Evolutionary conservation across 2,113 vertebrate genomes (phyloP), one percentile per base, ranked within the genome.

Genomic region (Caranx ignobilis): DNA sequence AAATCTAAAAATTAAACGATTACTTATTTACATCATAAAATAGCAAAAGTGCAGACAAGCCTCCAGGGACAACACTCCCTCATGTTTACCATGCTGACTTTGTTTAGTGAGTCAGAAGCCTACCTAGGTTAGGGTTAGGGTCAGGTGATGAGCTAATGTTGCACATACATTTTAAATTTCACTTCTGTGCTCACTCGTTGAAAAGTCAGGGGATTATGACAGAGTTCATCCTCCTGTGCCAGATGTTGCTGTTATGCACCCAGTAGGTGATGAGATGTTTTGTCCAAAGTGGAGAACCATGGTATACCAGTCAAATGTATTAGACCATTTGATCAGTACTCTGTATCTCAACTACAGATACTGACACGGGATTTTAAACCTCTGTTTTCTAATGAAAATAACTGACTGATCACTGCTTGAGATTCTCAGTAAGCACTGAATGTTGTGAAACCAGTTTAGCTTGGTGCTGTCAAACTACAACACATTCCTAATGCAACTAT

Each of bases 401-500:
- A 26, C 26, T 26, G 26, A 26, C 26, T 26, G 26, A 26, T 26
- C 32, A 43, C 39, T 12, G 11, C 45, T 43, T 12, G 2, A 67
- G 50, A 32, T 15, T 62, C 32, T 62, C 31, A 56, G 41, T 73
- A 32, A 39, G 11, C 41, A 13, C 3, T 79, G 84, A 95, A 95
- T 93, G 92, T 67, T 56, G 93, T 39, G 43, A 18, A 89, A 94
- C 94, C 91, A 75, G 94, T 93, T 90, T 1, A 50, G 41, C 62
- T 47, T 19, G 15, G 9, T 32, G 41, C 15, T 13, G 34, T 6
- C 6, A 32, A 54, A 39, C 11, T n/a, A 35, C 45, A 43, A 13
- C 34, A 61, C 89, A 93, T 90, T 92, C 67, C 80, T 69, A 50
- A 68, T 67, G 63, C 39, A 18, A 52, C 18, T 6, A 57, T 67